These are phyloP conservation scores for human (Homo sapiens) DNA, from an alignment of 2,113 vertebrate species.

Conservation along the genomic window GRCh38 chr6:143684501-143685000, in stretches of 20 bases:
- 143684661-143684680: not conserved
- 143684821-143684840: not conserved
- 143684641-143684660: not conserved
- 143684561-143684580: constrained; percentile 23
- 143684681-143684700: constrained; percentile 4
- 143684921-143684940: not conserved
- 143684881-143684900: not conserved
- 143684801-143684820: not conserved
- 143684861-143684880: not conserved
- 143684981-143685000: not conserved
- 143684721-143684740: too few relatives aligned
- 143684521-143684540: not conserved
- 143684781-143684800: not conserved
- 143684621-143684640: not conserved
- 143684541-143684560: constrained; percentile 39
- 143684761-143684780: not conserved
- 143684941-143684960: not conserved
- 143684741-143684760: not conserved
- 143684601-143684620: not conserved
- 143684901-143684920: not conserved
- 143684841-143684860: not conserved
- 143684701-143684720: not conserved
- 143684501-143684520: not conserved
- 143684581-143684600: not conserved
- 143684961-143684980: not conserved